Evolutionary conservation across 2,888 invertebrate species (phyloP), one percentile per base, ranked within the genome.

Genomic region (Pollenia labialis): DNA sequence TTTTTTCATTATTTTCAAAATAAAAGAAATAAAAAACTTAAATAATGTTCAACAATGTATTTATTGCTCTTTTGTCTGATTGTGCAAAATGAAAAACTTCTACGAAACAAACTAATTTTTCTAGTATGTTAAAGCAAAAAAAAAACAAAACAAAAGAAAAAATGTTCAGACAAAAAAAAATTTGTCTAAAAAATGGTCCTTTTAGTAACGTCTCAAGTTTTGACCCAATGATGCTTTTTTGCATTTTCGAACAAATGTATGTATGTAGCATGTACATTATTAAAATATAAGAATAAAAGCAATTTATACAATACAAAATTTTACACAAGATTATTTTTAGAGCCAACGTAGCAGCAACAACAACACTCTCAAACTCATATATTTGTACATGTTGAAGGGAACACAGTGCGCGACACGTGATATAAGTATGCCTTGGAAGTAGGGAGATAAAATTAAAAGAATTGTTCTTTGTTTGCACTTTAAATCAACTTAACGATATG

Each of bases 151-250:
- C n/a, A 48, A 32, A 75, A 48, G 18, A 23, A 23, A 23, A 2
- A 23, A 23, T 23, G 23, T 14, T 18, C 42, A 42, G 42, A 62
- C 60, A 52, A 42, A 42, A 48, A 48, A 50, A 60, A 18, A n/a
- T 8, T 9, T 52, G 4, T 64, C n/a, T 16, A 66, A 62, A 74
- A 74, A 62, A 50, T 66, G 40, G 72, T 72, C 66, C 66, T 44
- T 44, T 79, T 68, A 84, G 71, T 86, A 75, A 77, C 69, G 60
- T 75, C 81, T 84, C 62, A 83, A 68, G 68, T 87, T 80, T 81
- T 87, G 84, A 84, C 83, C 87, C 77, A 84, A 81, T 62, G 75
- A 62, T 84, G 69, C n/a, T 16, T 56, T 64, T 46, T 54, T 52
- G 4, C 12, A 8, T 56, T 66, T 76, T 32, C 54, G 56, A 71